Evolutionary conservation across 2,888 invertebrate genomes (phyloP).

Genomic region (Rhodophaea formosa): DNA sequence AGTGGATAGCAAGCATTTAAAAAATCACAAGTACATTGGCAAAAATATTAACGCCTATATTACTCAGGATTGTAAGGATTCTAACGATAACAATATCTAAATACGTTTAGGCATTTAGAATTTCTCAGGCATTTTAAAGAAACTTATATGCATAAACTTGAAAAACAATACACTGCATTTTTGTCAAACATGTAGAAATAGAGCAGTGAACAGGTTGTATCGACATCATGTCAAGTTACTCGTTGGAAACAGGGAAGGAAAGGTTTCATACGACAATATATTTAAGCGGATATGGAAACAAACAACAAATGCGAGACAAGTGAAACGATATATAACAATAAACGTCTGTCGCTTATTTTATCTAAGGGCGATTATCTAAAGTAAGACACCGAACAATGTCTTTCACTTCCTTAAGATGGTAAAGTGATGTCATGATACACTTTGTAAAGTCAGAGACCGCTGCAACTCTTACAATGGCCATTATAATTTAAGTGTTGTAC

Average conservation of each 20-base stretch:
- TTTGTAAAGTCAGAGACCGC: constrained; percentile 13
- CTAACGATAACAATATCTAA: too few relatives aligned
- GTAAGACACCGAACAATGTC: constrained; percentile 33
- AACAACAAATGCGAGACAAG: constrained; percentile 2
- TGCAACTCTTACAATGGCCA: constrained; percentile 12
- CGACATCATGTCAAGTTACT: too few relatives aligned
- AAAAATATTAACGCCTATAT: too few relatives aligned
- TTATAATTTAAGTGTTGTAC: constrained; percentile 6
- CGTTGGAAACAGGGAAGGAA: not conserved
- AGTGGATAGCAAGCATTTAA: too few relatives aligned
- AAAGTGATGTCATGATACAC: constrained; percentile 22
- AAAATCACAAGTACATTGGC: too few relatives aligned
- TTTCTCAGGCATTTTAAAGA: too few relatives aligned
- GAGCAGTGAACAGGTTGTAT: too few relatives aligned
- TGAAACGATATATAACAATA: constrained; percentile 8
- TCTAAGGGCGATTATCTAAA: constrained; percentile 37
- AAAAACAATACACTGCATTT: too few relatives aligned
- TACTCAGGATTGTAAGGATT: too few relatives aligned
- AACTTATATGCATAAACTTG: too few relatives aligned
- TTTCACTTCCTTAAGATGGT: constrained; percentile 41
- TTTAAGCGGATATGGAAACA: not conserved
- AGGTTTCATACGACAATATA: not conserved
- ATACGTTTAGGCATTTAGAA: too few relatives aligned
- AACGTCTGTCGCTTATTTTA: constrained; percentile 29
- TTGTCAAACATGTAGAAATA: too few relatives aligned